Percentiles rank a stretch among this genome's conserved stretches.
Conservation (phyloP, 2,888 invertebrate species). For the Apodemia duryi region DNA sequence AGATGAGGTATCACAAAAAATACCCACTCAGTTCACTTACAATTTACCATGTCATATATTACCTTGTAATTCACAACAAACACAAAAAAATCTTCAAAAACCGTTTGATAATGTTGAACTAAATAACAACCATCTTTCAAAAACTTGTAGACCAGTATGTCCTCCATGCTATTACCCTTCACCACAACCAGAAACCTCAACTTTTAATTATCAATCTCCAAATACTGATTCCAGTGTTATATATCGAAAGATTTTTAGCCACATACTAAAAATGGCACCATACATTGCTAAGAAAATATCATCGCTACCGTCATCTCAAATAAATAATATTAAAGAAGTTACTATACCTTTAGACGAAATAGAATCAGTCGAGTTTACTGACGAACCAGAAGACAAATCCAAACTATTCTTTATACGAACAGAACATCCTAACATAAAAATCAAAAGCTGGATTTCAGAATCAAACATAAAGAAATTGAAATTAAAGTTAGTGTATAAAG, state of each 20-base stretch:
- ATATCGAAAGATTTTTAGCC: not conserved
- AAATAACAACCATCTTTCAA: no score
- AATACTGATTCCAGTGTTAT: not conserved
- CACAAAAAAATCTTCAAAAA: no score
- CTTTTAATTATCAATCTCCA: not conserved
- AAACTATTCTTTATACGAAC: constrained; percentile 22
- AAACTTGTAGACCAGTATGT: not conserved
- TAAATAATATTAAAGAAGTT: constrained; percentile 3
- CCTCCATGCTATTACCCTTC: not conserved
- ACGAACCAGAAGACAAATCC: constrained; percentile 19
- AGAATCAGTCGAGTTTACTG: constrained; percentile 3
- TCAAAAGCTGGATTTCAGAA: constrained; percentile 26
- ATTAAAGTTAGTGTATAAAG: constrained; percentile 25
- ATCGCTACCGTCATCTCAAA: not conserved
- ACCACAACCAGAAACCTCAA: not conserved
- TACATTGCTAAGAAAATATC: not conserved
- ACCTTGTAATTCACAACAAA: no score
- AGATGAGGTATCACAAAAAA: no score
- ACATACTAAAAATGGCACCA: not conserved
- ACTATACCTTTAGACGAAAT: constrained; percentile 20
- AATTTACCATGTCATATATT: no score
- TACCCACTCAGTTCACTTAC: no score
- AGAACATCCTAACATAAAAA: constrained; percentile 24
- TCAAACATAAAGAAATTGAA: constrained; percentile 25
- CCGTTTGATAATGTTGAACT: no score